phyloP scores from a whole-genome alignment of 2,888 invertebrate genomes.

The Sisyra nigra region DNA sequence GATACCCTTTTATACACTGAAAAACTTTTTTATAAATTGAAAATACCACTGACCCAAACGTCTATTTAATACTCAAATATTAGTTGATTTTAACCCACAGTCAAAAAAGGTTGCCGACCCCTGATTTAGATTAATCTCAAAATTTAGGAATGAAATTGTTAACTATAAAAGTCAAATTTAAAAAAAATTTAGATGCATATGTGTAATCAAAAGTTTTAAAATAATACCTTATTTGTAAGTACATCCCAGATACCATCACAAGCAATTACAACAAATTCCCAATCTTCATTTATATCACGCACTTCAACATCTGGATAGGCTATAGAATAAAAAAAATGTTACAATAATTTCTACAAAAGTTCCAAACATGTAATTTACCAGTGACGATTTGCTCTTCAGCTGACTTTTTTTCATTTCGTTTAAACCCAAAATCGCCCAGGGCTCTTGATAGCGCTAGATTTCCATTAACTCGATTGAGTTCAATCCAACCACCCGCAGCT shows the following conservation, averaged over 20 bases:
- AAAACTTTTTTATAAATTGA: too few relatives aligned
- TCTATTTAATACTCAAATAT: too few relatives aligned
- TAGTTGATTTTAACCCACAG: too few relatives aligned
- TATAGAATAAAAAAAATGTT: constrained; percentile 23
- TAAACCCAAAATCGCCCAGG: constrained; percentile 93
- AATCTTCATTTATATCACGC: constrained; percentile 65
- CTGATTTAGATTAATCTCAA: too few relatives aligned
- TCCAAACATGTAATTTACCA: constrained; percentile 36
- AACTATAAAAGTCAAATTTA: too few relatives aligned
- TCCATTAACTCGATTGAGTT: constrained; percentile 95
- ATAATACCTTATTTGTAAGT: constrained; percentile 65
- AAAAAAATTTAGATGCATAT: too few relatives aligned
- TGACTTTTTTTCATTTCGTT: constrained; percentile 68
- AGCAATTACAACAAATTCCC: constrained; percentile 92
- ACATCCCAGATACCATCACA: constrained; percentile 99
- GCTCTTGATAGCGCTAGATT: constrained; percentile 92
- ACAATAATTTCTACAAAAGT: background rate
- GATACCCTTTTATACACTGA: too few relatives aligned
- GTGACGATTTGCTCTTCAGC: constrained; percentile 95
- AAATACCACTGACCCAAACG: too few relatives aligned
- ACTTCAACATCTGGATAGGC: constrained; percentile 87
- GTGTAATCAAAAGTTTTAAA: background rate
- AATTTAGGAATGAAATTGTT: too few relatives aligned
- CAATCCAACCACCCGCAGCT: constrained; percentile 95
- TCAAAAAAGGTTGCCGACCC: too few relatives aligned